Evolutionary conservation across 30 jellyfish, hydroid and myxozoan genomes (phyloP), one percentile per base, ranked within the genome.

Genomic region (Chironex yamaguchii): DNA sequence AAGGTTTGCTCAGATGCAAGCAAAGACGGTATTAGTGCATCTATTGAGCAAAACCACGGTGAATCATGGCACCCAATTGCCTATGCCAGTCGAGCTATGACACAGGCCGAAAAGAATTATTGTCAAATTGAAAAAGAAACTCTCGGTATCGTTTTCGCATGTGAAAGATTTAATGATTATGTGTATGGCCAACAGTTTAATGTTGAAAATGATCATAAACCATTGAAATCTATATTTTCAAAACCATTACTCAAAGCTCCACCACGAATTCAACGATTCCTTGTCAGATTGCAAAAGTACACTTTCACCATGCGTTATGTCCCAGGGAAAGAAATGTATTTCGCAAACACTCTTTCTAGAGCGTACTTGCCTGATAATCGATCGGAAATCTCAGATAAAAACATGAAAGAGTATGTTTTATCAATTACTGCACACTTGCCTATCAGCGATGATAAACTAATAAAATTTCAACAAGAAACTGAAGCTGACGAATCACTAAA

Each of bases 11-110:
- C 52, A 0, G 89, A 81, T 81, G 90, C 90, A 1, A 51, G 73
- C 63, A 66, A 81, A 17, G 90, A 81, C 29, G 92, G 90, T 30
- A 62, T 81, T 36, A 76, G 92, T 2, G 92, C 92, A 1, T 29
- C 36, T 65, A 53, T 81, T 36, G 92, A 81, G 49, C 92, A 81
- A 67, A 29, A 23, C 25, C 1, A 22, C 26, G 49, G 51, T 28
- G 27, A 53, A 13, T 33, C 26, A n/a, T 85, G 95, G 91, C 29
- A 49, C 31, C 96, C 96, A n/a, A 52, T 87, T 52, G 88, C 94
- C 1, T 87, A 87, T 63, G 73, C 94, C 21, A 76, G 94, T 76
- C 95, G 94, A 12, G 24, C 87, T 0, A 79, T 87, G 52, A 34
- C 85, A 29, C 30, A 69, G 2, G 17, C 95, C 0, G 94, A 76